Evolutionary conservation across 2,797 vertebrate species (phyloP).

Genomic region (Pseudotriccus pelzelni): DNA sequence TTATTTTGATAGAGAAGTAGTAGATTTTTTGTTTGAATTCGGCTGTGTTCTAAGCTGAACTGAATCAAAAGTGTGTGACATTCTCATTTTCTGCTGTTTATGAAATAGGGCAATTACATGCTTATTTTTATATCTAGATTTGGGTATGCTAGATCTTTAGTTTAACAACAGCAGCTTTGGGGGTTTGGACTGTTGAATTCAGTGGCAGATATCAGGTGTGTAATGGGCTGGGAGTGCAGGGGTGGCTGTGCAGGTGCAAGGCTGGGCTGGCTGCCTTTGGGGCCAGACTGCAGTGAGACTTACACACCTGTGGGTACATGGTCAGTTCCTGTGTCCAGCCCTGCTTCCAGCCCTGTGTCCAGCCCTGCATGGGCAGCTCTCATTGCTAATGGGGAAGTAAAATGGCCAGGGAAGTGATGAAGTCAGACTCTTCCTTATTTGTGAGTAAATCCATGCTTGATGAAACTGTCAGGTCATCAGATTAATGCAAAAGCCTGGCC

Average conservation of each 20-base stretch:
- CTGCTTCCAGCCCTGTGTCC: background rate
- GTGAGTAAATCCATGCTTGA: background rate
- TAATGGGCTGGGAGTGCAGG: background rate
- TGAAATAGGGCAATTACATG: background rate
- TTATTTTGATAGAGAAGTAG: background rate
- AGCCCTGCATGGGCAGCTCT: background rate
- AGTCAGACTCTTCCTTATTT: background rate
- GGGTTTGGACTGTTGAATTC: background rate
- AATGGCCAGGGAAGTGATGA: background rate
- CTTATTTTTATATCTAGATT: background rate
- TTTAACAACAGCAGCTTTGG: background rate
- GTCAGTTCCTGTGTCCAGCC: background rate
- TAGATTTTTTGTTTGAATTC: background rate
- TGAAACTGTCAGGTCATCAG: background rate
- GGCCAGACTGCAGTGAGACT: background rate
- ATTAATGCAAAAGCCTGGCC: background rate
- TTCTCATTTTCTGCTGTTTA: background rate
- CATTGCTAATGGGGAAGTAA: background rate
- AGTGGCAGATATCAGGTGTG: background rate
- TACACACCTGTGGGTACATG: fast-evolving
- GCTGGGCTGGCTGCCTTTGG: background rate
- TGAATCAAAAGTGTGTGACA: background rate
- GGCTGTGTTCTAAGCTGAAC: background rate
- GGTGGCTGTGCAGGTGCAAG: background rate
- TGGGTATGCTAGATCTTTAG: background rate